Evolutionary conservation across 2,113 vertebrate species (phyloP).

Genomic region (Oreochromis tanganicae): DNA sequence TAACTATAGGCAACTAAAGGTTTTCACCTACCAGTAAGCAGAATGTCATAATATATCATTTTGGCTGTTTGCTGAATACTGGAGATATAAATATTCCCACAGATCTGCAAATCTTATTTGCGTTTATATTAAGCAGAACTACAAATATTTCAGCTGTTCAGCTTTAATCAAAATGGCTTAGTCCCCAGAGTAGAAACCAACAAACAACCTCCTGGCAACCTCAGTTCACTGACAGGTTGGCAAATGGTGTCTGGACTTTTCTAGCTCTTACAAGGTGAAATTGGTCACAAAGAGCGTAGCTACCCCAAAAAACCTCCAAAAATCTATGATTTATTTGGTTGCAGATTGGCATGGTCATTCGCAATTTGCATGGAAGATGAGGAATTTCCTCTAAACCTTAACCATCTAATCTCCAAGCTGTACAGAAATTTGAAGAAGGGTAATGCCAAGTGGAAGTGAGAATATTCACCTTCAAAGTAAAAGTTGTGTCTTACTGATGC

Average conservation of each 20-base stretch:
- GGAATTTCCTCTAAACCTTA: not conserved
- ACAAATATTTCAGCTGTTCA: not conserved
- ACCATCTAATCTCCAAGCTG: not conserved
- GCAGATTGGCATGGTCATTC: not conserved
- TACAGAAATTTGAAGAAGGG: not conserved
- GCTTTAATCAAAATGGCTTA: not conserved
- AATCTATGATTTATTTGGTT: not conserved
- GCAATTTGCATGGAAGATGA: not conserved
- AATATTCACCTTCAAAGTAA: not conserved
- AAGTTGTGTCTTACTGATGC: not conserved
- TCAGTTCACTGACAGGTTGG: not conserved
- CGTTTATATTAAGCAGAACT: not conserved
- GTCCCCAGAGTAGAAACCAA: not conserved
- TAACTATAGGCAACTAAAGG: not conserved
- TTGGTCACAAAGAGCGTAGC: not conserved
- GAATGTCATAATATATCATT: not conserved
- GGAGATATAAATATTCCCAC: not conserved
- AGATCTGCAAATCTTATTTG: not conserved
- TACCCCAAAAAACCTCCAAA: not conserved
- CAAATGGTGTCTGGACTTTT: not conserved
- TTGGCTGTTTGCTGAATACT: not conserved
- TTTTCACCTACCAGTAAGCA: not conserved
- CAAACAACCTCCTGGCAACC: not conserved
- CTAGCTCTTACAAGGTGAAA: not conserved
- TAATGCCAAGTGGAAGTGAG: not conserved